These are phyloP conservation scores for Chrysochloris asiatica DNA, from an alignment of 2,113 vertebrate species.

Conservation along the genomic window DNA sequence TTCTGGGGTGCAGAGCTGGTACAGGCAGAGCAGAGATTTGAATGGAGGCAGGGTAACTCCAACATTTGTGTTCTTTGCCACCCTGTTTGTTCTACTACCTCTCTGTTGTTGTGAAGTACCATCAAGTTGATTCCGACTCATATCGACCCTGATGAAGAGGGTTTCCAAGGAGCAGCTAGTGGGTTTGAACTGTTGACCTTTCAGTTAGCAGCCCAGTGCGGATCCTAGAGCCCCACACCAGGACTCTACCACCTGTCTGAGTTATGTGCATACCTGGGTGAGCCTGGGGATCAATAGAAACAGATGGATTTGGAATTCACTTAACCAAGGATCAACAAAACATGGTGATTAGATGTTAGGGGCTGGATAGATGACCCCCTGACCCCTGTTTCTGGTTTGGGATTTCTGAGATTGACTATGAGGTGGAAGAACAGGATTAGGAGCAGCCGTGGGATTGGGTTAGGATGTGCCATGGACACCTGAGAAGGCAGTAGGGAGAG, in stretches of 20 bases:
- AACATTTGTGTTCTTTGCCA: too few species aligned
- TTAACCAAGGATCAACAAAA: background rate
- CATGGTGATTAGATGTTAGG: background rate
- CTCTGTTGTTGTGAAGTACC: too few species aligned
- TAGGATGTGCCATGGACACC: background rate
- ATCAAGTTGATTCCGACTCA: too few species aligned
- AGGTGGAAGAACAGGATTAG: background rate
- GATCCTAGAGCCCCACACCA: too few species aligned
- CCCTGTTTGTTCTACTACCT: fast-evolving
- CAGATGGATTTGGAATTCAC: background rate
- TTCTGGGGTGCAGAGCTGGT: background rate
- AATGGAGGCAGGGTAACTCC: fast-evolving
- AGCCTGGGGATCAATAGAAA: background rate
- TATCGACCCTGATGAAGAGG: too few species aligned
- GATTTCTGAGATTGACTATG: background rate
- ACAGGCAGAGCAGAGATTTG: background rate
- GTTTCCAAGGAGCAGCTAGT: too few species aligned
- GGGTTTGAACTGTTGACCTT: too few species aligned
- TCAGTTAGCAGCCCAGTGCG: too few species aligned
- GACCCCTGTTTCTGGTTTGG: background rate
- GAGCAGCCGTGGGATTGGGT: background rate
- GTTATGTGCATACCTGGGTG: too few species aligned
- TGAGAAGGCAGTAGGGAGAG: background rate
- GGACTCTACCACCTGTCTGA: too few species aligned
- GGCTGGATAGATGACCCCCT: background rate